Conservation (phyloP, 1,140 invertebrate species). For the Drosophila pseudoobscura region DNA sequence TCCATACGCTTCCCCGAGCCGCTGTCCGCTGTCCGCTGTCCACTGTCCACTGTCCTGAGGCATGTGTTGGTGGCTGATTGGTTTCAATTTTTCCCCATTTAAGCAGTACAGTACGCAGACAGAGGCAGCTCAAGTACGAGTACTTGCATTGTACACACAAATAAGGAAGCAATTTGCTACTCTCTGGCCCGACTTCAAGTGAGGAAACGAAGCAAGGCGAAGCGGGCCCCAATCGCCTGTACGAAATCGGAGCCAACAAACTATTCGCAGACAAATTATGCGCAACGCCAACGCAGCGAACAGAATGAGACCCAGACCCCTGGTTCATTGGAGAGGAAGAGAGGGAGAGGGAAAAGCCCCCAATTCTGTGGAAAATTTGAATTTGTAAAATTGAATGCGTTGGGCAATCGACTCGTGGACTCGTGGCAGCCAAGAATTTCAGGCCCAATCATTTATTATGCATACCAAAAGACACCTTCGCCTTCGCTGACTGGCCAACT, state of each 20-base stretch:
- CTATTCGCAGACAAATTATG: constrained; percentile 57
- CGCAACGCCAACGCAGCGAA: constrained; percentile 40
- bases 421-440: constrained; percentile 21
- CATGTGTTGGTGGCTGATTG: constrained; percentile 24
- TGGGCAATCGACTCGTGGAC: constrained; percentile 3
- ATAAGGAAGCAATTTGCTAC: constrained; percentile 71
- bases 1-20: constrained; percentile 5
- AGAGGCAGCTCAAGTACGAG: background rate
- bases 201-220: constrained; percentile 45
- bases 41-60: background rate
- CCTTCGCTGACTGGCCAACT: constrained; percentile 3
- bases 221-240: constrained; percentile 2
- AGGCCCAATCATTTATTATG: constrained; percentile 23
- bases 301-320: constrained; percentile 11
- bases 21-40: constrained; percentile 3
- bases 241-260: constrained; percentile 28
- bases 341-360: constrained; percentile 15
- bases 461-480: constrained; percentile 22
- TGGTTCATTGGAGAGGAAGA: too few species aligned
- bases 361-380: constrained; percentile 4
- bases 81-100: constrained; percentile 33
- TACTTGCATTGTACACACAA: constrained; percentile 49
- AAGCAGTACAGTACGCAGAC: constrained; percentile 24
- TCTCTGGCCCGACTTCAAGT: constrained; percentile 42
- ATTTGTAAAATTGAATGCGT: background rate